Percentiles rank a stretch among this genome's conserved stretches.
phyloP scores from a whole-genome alignment of 1,140 invertebrate genomes.

The Lamellibrachia luymesi region DNA sequence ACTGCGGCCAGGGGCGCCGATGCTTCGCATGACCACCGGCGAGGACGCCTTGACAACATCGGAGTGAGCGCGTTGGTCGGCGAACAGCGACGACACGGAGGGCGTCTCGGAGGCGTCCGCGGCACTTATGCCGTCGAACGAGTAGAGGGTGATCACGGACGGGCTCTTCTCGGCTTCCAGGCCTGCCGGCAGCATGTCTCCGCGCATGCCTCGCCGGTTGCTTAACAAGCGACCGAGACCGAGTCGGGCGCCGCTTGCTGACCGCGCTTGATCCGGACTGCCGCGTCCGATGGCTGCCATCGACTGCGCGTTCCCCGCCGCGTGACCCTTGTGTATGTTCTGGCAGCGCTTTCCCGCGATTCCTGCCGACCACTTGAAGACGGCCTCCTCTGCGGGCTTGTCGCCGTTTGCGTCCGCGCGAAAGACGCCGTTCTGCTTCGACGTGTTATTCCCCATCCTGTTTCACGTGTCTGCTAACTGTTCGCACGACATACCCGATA shows the following conservation, averaged over 20 bases:
- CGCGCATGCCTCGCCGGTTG: neutral
- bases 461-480: neutral
- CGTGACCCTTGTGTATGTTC: neutral
- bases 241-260: neutral
- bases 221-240: neutral
- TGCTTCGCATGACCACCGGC: neutral
- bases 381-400: neutral
- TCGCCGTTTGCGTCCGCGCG: neutral
- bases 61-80: neutral
- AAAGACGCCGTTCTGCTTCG: neutral
- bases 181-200: neutral
- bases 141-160: neutral
- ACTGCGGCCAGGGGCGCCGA: neutral
- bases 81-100: neutral
- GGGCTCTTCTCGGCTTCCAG: neutral
- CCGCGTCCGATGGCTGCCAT: neutral
- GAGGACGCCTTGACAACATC: neutral
- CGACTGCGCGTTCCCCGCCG: neutral
- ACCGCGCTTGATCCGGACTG: neutral
- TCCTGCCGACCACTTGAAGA: neutral
- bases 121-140: neutral
- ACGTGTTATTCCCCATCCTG: neutral
- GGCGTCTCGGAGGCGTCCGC: neutral
- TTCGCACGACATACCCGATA: neutral
- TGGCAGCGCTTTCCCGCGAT: neutral